Base-by-base conservation (phyloP, 2,797 vertebrate genomes). In the Ficedula albicollis region DNA sequence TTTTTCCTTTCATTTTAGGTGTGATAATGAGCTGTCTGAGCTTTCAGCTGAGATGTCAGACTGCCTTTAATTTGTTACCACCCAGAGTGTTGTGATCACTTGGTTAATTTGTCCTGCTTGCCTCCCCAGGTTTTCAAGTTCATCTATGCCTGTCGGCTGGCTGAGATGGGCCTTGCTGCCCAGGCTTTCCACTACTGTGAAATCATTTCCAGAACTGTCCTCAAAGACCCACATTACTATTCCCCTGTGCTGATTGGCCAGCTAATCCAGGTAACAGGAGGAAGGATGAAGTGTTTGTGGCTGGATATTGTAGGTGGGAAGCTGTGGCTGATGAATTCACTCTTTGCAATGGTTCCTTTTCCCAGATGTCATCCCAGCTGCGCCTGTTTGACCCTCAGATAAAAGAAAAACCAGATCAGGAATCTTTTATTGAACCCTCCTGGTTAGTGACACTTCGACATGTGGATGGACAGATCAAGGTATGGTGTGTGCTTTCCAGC, bases 181-280 rank as follows among this genome's bases (percentile, higher is more conserved):
- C 99, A 99, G 95, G 99, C 99, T 77, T 99, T 99, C 90, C 99
- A 99, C 93, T 99, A 99, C 95, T 99, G 99, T 62, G 99, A 99
- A 96, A 99, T 99, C 34, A 99, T 99, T 67, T 98, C 99, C 41
- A 98, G 95, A 96, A 98, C 97, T 27, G 79, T 99, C 84, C 98
- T 99, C 49, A 92, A 63, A n/a, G 98, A 98, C 75, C 99, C 99
- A 0, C 97, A 95, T 18, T 97, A 97, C 90, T 98, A 98, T 82
- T 99, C 99, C 2, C 98, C 98, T 0, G 98, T 99, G 84, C 98
- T 99, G 41, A 97, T 99, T 84, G 97, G 97, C 73, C 99, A 99
- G 96, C 98, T 99, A 34, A 98, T 98, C 25, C 98, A 99, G 99
- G 99, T 99, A 75, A 36, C 1, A 1, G 0, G 23, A 25, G 30